These are phyloP conservation scores for Scolopax bukidnonensis DNA, from an alignment of 2,797 vertebrate species.

Conservation along the genomic window DNA sequence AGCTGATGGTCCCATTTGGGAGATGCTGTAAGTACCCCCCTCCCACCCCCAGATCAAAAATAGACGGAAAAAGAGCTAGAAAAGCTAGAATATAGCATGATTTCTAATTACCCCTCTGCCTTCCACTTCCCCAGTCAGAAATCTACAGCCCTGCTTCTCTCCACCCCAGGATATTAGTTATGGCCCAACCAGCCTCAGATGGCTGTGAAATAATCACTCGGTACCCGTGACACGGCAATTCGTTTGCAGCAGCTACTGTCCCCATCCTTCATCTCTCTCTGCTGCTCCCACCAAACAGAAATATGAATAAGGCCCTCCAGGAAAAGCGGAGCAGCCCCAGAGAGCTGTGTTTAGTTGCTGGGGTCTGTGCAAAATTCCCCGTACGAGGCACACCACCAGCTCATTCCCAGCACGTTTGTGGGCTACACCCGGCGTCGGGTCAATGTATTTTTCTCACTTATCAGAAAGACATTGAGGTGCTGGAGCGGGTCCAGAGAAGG, in stretches of 20 bases:
- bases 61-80: not conserved
- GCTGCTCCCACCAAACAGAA: not conserved
- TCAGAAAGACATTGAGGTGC: too few species aligned
- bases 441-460: not conserved
- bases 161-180: not conserved
- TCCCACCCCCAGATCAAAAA: not conserved
- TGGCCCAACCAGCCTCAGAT: not conserved
- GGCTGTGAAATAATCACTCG: not conserved
- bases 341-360: not conserved
- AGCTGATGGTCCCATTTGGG: not conserved
- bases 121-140: not conserved
- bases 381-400: accelerated
- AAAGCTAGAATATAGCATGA: not conserved
- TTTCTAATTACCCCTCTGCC: not conserved
- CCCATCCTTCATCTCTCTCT: not conserved
- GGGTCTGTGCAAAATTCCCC: not conserved
- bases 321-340: not conserved
- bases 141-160: not conserved
- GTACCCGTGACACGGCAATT: not conserved
- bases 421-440: not conserved
- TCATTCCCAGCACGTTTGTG: accelerated
- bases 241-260: not conserved
- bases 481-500: too few species aligned
- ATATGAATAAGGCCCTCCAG: not conserved
- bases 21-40: not conserved